Evolutionary conservation across 1,140 invertebrate genomes (phyloP), one percentile per base, ranked within the genome.

Genomic region (Drosophila watanabei): DNA sequence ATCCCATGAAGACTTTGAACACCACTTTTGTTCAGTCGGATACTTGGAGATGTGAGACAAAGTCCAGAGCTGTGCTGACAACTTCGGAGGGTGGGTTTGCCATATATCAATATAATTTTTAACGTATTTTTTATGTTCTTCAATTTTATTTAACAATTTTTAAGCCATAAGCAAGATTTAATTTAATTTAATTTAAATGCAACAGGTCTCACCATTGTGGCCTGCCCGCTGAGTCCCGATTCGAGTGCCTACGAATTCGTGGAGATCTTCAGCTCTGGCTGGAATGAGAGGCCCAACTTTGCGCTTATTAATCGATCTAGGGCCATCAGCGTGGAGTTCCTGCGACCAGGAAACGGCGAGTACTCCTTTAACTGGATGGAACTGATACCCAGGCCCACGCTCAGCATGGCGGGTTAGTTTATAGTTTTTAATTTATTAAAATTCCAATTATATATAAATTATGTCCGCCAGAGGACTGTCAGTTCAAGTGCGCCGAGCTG

Each of bases 341-440:
- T 97, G 56, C 95, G 96, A 18, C 95, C 95, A 51, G 96, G 97
- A 69, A 94, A 95, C 41, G 97, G 96, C 18, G 94, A 95, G 0
- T 97, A 97, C 86, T 95, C 94, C 9, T 95, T 98, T 16, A 96
- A 96, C 18, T 98, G 97, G 97, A 94, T 98, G 76, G 97, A 98
- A 93, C 94, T 98, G 71, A 95, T 96, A 48, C 95, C 95, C 82
- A 95, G 95, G 94, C 96, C 93, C 76, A 76, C 82, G 57, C 70
- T 91, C 37, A 89, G 86, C 75, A 85, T 92, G 79, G 83, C 90
- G 32, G 93, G 91, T 93, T 57, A 58, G 80, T 77, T 0, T 3
- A 5, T 1, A 10, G 2, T 5, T 4, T n/a, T 20, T 24, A 16
- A 10, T 24, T 2, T 1, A 14, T 24, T 10, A 0, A 24, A 33